These are phyloP conservation scores for Ashinkailepas kermadecensis DNA, from an alignment of 2,888 invertebrate genomes.

Conservation along the genomic window DNA sequence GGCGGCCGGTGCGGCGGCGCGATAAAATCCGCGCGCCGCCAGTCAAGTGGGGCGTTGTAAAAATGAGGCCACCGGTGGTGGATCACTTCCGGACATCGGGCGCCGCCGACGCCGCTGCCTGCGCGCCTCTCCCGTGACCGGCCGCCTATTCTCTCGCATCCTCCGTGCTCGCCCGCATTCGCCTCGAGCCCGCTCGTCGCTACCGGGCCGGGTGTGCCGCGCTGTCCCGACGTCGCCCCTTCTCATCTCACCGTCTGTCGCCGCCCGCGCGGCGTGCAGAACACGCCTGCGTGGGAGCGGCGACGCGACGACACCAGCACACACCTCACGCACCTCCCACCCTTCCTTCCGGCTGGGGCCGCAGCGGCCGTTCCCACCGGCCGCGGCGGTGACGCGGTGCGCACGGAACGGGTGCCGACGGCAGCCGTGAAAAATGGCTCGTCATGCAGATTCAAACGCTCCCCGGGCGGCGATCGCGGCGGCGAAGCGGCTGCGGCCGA, in stretches of 20 bases:
- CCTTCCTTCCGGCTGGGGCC: too few species aligned
- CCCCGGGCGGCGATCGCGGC: neutral
- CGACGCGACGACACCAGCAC: too few species aligned
- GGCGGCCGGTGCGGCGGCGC: neutral
- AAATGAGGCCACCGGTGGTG: neutral
- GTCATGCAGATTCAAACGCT: conserved; percentile 3
- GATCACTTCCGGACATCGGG: too few species aligned
- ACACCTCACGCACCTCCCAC: too few species aligned
- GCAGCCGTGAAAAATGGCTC: neutral
- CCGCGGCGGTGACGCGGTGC: neutral
- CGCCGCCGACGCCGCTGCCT: too few species aligned
- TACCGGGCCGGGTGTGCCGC: neutral
- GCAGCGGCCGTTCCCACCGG: neutral
- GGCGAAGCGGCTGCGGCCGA: neutral
- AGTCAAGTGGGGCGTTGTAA: neutral
- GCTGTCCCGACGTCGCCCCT: neutral
- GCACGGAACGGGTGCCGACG: neutral
- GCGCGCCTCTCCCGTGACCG: too few species aligned
- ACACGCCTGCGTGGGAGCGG: too few species aligned
- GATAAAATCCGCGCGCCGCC: neutral
- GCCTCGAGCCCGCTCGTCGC: neutral
- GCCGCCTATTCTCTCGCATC: too few species aligned
- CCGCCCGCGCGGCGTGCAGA: too few species aligned
- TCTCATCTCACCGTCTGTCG: too few species aligned
- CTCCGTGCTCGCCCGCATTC: neutral